Evolutionary conservation across 2,113 vertebrate species (phyloP), one percentile per base, ranked within the genome.

Genomic region (Thinocorus orbignyianus): DNA sequence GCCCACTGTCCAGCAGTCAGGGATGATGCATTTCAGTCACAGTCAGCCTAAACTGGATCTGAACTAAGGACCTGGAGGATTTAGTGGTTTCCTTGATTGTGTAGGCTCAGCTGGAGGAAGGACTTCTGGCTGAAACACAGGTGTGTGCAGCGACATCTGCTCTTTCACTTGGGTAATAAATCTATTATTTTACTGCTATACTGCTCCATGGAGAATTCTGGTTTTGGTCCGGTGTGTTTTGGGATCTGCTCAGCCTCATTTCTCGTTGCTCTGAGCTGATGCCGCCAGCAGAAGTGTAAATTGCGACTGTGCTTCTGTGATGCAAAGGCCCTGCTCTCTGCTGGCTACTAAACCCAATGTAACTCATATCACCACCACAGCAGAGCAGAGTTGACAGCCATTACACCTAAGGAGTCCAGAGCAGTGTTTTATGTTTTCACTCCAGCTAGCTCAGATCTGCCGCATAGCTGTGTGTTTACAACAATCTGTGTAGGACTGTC

Each of bases 81-180:
- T 86, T 57, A 58, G 94, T 93, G 92, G 92, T 88, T 97, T 93
- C 83, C 90, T 85, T 92, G 88, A 72, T 93, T 94, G 88, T 4
- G 1, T 69, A 79, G 73, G 54, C 86, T 87, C 94, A 80, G 92
- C 88, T 93, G 83, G 90, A 85, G 31, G 73, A 95, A 97, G 78
- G 84, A 81, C 42, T 58, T 92, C 92, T 96, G 92, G 95, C 95
- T 84, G 82, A 79, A 90, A 44, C 23, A 42, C 86, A 90, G 93
- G 93, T 97, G 96, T 84, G 71, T 74, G 90, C 83, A 94, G 37
- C 17, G 1, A 92, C 3, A 64, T 88, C 94, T 96, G 91, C 89
- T 95, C 92, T 92, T 90, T 90, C 80, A 70, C 80, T 92, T 93
- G 86, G 77, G 62, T 64, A 66, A 93, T 95, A 96, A 95, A 97